Evolutionary conservation across 1,140 invertebrate genomes (phyloP).

Genomic region (Drosophila arizonae): DNA sequence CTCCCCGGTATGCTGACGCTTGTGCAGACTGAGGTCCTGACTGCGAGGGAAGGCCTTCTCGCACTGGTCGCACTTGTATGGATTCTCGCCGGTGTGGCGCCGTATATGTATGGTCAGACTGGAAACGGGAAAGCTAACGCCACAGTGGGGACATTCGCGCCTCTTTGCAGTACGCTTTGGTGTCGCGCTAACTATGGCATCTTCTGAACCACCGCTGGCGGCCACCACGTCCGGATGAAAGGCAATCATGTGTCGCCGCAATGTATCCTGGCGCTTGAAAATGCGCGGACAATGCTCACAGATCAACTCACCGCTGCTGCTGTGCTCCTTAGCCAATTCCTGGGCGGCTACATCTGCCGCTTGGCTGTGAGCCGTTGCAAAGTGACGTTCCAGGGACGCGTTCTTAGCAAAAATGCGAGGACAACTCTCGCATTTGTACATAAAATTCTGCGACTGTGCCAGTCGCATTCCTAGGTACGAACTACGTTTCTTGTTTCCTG

Average conservation of each 20-base stretch:
- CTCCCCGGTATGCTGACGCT: conserved; percentile 85
- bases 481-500: neutral
- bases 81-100: conserved; percentile 83
- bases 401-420: conserved; percentile 62
- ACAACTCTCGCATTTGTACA: conserved; percentile 56
- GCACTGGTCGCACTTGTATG: conserved; percentile 70
- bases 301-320: conserved; percentile 58
- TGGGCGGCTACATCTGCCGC: conserved; percentile 52
- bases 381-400: conserved; percentile 52
- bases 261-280: conserved; percentile 83
- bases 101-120: conserved; percentile 85
- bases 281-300: conserved; percentile 84
- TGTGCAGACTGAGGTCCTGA: conserved; percentile 82
- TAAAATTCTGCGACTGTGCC: conserved; percentile 35
- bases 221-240: conserved; percentile 53
- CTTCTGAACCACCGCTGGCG: neutral
- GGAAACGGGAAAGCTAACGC: conserved; percentile 84
- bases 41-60: conserved; percentile 70
- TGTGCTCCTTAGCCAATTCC: conserved; percentile 81
- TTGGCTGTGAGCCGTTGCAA: conserved; percentile 49
- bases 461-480: conserved; percentile 52
- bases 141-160: conserved; percentile 84
- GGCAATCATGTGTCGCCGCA: conserved; percentile 60
- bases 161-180: conserved; percentile 57
- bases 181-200: neutral